Base-by-base conservation (phyloP, 1,140 invertebrate genomes). In the Laupala kohalensis region DNA sequence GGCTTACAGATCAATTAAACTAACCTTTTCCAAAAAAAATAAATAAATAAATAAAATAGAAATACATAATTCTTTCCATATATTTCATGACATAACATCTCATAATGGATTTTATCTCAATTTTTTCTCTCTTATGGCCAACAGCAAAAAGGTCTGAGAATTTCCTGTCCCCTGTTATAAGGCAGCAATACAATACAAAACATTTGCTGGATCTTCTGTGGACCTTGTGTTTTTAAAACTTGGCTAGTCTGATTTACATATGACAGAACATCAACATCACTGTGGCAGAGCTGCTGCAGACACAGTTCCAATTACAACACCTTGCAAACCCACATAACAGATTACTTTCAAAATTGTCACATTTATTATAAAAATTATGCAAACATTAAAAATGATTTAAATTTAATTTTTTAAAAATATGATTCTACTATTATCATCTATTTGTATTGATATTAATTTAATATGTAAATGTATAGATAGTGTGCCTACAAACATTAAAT, bases 111-210 rank as follows among this genome's bases (percentile, higher is more conserved):
- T 53, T 53, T 53, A 6, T 69, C 25, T 68, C 27, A 53, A 64
- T 37, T 30, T 72, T 67, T 67, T 72, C 23, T 67, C 28, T 73
- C 67, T 25, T 65, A 27, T 73, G 64, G 72, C 72, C 72, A 73
- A 73, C 72, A 73, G 72, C 72, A 73, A 73, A 73, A 68, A 73
- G 69, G 69, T 69, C 67, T 69, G 26, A 27, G 37, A 70, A 70
- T 70, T 70, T 73, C 69, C 69, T 70, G 64, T 62, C 69, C 72
- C 64, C 72, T 73, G 69, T 73, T 73, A 67, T 73, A 73, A 73
- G 72, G 72, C 72, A 73, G 69, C 72, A 66, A 67, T 67, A 67
- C 66, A 71, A 68, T 68, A 68, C 28, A 68, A 68, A 68, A 68
- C 67, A 28, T 29, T 68, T 68, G 67, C 26, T 29, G 29, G 27